A percentile compares a stretch with the other conserved stretches of the same genome.
Conservation (phyloP, 2,113 vertebrate genomes). For the Scolopax mira region DNA sequence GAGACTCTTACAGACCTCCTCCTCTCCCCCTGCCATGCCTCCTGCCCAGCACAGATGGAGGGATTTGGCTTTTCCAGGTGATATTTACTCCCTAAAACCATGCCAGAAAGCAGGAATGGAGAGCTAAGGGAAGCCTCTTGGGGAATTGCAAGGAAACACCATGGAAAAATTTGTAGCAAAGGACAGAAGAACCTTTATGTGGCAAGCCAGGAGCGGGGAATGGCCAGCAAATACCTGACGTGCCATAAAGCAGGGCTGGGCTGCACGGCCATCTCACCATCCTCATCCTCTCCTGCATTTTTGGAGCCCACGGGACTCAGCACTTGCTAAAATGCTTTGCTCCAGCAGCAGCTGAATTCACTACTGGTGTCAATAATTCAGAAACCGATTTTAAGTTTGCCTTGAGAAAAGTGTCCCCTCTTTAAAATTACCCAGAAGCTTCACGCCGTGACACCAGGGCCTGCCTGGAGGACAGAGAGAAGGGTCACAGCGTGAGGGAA, state of each 20-base stretch:
- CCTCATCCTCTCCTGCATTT: neutral
- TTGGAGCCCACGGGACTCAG: neutral
- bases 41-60: neutral
- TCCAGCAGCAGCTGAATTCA: neutral
- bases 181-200: neutral
- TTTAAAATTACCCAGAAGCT: neutral
- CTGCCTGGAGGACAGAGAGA: neutral
- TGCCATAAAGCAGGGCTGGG: neutral
- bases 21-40: too few relatives aligned
- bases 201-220: neutral
- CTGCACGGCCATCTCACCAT: neutral
- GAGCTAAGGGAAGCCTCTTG: neutral
- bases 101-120: neutral
- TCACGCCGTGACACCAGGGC: neutral
- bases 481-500: neutral
- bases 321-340: neutral
- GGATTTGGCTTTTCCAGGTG: neutral
- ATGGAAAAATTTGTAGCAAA: neutral
- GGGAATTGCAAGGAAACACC: neutral
- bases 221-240: neutral
- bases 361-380: neutral
- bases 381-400: neutral
- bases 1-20: neutral
- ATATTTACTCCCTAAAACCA: neutral
- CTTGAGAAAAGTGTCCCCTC: neutral